Evolutionary conservation across 2,797 vertebrate species (phyloP), one percentile per base, ranked within the genome.

Genomic region (Centropyge bicolor): DNA sequence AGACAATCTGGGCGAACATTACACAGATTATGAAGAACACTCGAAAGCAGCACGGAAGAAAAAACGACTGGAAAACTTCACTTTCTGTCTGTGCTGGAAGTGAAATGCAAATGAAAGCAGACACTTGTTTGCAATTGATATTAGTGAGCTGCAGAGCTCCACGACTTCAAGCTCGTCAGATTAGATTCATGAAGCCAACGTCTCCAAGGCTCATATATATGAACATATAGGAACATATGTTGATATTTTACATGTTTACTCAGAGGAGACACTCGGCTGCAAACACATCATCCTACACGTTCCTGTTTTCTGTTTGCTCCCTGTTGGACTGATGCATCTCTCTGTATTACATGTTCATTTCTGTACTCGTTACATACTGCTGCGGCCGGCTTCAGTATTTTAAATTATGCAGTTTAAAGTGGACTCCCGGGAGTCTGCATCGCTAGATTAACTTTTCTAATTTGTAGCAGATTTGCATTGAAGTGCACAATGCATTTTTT

Each of bases 321-420:
- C 52, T 43, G 35, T 19, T 31, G 31, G 40, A 0, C 0, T 8
- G 59, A 19, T 59, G 14, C 16, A 49, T 55, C 10, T 20, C 45
- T 64, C 43, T 16, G 19, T 35, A 11, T 31, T 40, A 16, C 36
- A 51, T 75, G 46, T 66, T 67, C 49, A 48, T 71, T 66, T 55
- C 10, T 54, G 24, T 57, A 10, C 27, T n/a, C 17, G 5, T 17
- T n/a, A 27, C 11, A 22, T 16, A 35, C 22, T 41, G 40, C 38
- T 3, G 5, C 1, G 27, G 38, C 16, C 14, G 45, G 62, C 46
- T 24, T 9, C 48, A 46, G 56, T 49, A 24, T 63, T 41, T 56
- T 5, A 31, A 41, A 4, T 19, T 38, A 8, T 38, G 19, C 38
- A 38, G 20, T 19, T 31, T 49, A 6, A 65, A 45, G 20, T 27